These are phyloP conservation scores for Furnarius figulus DNA, from an alignment of 2,113 vertebrate genomes.

Conservation along the genomic window DNA sequence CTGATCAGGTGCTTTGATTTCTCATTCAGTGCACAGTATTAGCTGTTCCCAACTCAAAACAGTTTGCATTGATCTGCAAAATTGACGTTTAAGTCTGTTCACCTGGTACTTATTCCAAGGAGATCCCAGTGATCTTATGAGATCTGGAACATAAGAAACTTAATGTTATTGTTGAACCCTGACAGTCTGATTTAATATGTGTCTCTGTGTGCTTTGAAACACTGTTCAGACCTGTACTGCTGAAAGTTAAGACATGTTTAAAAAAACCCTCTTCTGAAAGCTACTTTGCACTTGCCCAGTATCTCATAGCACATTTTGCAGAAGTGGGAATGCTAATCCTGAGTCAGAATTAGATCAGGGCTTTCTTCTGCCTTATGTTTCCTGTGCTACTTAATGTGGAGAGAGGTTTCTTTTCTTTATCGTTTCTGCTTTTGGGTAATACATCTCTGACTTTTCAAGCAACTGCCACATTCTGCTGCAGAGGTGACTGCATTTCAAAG, in stretches of 20 bases:
- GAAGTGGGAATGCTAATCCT: not conserved
- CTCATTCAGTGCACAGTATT: not conserved
- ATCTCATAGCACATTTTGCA: not conserved
- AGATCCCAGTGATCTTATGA: not conserved
- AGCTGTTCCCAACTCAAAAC: not conserved
- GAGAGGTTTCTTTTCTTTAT: not conserved
- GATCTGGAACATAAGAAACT: not conserved
- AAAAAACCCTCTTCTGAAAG: not conserved
- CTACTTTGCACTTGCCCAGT: not conserved
- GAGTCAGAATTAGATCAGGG: not conserved
- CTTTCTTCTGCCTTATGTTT: not conserved
- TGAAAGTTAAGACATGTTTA: not conserved
- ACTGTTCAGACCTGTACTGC: not conserved
- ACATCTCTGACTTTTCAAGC: not conserved
- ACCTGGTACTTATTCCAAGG: not conserved
- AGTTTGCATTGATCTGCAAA: not conserved
- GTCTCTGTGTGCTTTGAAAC: not conserved
- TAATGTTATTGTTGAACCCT: not conserved
- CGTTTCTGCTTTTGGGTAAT: constrained; percentile 13
- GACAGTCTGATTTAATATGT: not conserved
- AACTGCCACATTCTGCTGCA: not conserved
- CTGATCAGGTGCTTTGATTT: not conserved
- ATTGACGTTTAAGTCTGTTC: not conserved
- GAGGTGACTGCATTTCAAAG: constrained; percentile 45
- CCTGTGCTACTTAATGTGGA: not conserved